A percentile compares a stretch with the other conserved stretches of the same genome.
These are phyloP conservation scores for Piprites chloris DNA, from an alignment of 2,113 vertebrate genomes.

Conservation along the genomic window DNA sequence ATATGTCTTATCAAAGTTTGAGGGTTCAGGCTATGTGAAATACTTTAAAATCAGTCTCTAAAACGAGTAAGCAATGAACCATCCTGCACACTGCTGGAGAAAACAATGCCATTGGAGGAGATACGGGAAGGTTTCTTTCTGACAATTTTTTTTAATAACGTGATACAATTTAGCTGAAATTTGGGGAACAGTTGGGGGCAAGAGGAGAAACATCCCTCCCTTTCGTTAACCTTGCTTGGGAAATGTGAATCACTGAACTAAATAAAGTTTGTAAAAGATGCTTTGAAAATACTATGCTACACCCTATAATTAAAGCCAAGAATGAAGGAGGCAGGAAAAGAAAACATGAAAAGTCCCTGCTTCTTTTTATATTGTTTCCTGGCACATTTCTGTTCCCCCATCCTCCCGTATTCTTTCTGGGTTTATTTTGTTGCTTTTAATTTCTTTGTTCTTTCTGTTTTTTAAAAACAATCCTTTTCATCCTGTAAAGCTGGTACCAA, in stretches of 20 bases:
- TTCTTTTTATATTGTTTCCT: conserved; percentile 49
- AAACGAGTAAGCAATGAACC: not conserved
- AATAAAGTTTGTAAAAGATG: conserved; percentile 37
- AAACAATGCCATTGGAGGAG: not conserved
- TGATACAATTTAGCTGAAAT: not conserved
- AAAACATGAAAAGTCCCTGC: conserved; percentile 30
- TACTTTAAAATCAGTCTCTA: not conserved
- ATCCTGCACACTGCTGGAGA: not conserved
- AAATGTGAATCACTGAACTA: conserved; percentile 54
- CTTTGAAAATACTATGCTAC: conserved; percentile 34
- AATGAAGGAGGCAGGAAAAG: conserved; percentile 25
- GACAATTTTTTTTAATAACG: conserved; percentile 4
- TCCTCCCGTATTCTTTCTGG: not conserved
- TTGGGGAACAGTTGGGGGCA: not conserved
- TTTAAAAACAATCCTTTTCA: not conserved
- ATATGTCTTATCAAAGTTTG: not conserved
- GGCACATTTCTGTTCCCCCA: conserved; percentile 2
- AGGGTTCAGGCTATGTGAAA: not conserved
- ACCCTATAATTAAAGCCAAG: conserved; percentile 42
- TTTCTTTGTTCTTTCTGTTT: not conserved
- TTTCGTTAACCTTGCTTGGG: conserved; percentile 12
- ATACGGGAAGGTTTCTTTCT: conserved; percentile 2
- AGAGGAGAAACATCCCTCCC: not conserved
- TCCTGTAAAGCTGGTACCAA: not conserved
- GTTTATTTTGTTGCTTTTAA: not conserved